A percentile compares a stretch with the other conserved stretches of the same genome.
Evolutionary conservation across 1,140 invertebrate genomes (phyloP).

Genomic region (Drosophila mayri): DNA sequence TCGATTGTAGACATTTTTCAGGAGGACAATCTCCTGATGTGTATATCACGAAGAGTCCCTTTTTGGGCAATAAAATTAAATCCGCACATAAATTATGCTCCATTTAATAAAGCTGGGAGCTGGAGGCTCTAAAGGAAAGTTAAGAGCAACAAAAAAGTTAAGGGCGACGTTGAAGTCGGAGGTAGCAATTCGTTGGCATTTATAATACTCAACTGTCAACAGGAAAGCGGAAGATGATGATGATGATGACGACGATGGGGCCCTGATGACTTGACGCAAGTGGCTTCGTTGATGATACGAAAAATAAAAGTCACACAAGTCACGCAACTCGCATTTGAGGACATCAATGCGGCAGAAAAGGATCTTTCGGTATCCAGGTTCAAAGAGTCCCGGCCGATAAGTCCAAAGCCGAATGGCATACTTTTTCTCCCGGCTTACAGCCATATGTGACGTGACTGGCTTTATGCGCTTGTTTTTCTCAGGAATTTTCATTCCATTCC

Average conservation of each 20-base stretch:
- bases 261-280: constrained; percentile 58
- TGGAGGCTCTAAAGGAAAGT: not conserved
- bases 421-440: constrained; percentile 30
- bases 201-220: constrained; percentile 56
- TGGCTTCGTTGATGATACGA: constrained; percentile 60
- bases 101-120: constrained; percentile 67
- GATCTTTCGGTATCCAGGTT: constrained; percentile 18
- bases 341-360: constrained; percentile 28
- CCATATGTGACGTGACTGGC: constrained; percentile 53
- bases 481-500: constrained; percentile 22
- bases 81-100: constrained; percentile 68
- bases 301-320: constrained; percentile 65
- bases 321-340: constrained; percentile 72
- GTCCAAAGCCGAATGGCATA: constrained; percentile 48
- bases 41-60: constrained; percentile 10
- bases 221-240: constrained; percentile 23
- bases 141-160: constrained; percentile 24
- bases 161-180: constrained; percentile 15
- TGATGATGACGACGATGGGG: constrained; percentile 16
- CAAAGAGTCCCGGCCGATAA: constrained; percentile 27
- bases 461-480: constrained; percentile 28
- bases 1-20: not conserved
- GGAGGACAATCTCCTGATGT: not conserved
- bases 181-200: constrained; percentile 51
- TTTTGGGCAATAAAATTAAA: constrained; percentile 51